Evolutionary conservation across 2,113 vertebrate species (phyloP).

Genomic region (Burhinus bistriatus): DNA sequence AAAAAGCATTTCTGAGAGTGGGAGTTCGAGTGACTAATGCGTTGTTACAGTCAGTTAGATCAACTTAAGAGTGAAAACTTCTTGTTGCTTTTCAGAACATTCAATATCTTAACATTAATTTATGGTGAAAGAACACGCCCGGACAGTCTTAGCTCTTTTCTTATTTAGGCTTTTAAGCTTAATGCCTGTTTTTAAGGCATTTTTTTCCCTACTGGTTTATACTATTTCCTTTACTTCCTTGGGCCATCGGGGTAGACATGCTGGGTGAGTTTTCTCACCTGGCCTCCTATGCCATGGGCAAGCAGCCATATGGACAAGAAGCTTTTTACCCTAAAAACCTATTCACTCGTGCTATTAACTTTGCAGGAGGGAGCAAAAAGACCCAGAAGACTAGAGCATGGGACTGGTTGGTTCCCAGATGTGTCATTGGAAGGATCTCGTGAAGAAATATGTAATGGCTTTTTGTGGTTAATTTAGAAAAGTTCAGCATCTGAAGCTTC

Average conservation of each 20-base stretch:
- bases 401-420: neutral
- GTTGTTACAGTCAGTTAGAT: constrained; percentile 1
- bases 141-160: neutral
- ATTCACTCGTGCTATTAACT: neutral
- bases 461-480: neutral
- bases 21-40: neutral
- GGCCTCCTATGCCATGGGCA: neutral
- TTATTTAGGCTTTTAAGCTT: neutral
- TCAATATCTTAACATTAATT: constrained; percentile 33
- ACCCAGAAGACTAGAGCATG: neutral
- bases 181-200: neutral
- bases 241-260: neutral
- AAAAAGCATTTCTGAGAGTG: neutral
- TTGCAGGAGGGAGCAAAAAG: neutral
- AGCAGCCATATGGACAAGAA: neutral
- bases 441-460: neutral
- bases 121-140: neutral
- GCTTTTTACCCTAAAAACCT: neutral
- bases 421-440: neutral
- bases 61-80: constrained; percentile 31
- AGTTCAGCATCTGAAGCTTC: neutral
- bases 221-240: neutral
- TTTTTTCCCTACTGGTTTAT: neutral
- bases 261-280: neutral
- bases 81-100: neutral